phyloP scores from a whole-genome alignment of 2,113 vertebrate genomes.

The Menura novaehollandiae region DNA sequence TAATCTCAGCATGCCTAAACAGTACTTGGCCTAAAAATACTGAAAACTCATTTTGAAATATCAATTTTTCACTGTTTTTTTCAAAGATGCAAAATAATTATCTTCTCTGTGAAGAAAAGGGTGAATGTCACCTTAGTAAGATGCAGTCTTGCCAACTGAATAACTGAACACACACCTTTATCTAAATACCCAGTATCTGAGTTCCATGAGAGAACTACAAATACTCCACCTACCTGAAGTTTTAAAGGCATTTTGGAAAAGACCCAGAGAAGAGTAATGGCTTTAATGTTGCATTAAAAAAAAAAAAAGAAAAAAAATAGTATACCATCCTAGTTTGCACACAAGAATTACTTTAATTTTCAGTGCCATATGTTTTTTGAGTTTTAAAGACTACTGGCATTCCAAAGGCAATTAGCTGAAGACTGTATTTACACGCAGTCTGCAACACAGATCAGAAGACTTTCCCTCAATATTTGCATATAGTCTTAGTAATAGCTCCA shows the following conservation, averaged over 20 bases:
- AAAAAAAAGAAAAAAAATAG: neutral
- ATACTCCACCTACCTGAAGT: neutral
- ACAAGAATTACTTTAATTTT: slow-evolving; percentile 29
- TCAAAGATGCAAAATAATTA: neutral
- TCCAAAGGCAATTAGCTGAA: slow-evolving; percentile 37
- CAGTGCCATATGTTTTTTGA: slow-evolving; percentile 35
- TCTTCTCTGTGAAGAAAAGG: neutral
- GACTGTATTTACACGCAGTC: slow-evolving; percentile 2
- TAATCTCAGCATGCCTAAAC: neutral
- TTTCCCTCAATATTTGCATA: slow-evolving; percentile 38
- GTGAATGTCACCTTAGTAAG: neutral
- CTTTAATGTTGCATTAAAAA: neutral
- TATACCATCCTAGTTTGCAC: neutral
- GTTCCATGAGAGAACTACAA: neutral
- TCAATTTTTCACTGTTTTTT: neutral
- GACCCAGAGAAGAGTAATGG: neutral
- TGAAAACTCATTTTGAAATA: neutral
- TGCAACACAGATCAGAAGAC: neutral
- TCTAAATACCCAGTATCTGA: neutral
- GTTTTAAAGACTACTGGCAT: slow-evolving; percentile 14
- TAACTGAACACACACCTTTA: neutral
- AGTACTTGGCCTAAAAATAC: neutral
- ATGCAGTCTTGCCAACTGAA: neutral
- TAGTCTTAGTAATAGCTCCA: slow-evolving; percentile 8
- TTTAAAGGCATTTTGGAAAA: neutral